Evolutionary conservation across 2,113 vertebrate genomes (phyloP), one percentile per base, ranked within the genome.

Genomic region (Malurus cyaneus): DNA sequence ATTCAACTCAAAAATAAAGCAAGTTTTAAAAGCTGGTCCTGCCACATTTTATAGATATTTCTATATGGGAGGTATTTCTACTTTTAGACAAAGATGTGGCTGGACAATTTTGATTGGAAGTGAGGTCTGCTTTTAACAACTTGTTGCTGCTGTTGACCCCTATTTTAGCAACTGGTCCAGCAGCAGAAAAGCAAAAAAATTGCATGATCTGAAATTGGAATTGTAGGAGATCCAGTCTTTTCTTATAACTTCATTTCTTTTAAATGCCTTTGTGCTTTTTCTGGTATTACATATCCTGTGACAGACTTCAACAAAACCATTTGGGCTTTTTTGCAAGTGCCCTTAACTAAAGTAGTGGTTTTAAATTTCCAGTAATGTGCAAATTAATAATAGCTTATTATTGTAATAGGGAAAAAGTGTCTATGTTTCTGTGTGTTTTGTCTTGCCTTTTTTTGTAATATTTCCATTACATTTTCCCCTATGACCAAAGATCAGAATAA

Each of bases 171-270:
- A 39, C 6, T 20, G 49, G 9, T 54, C 17, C 29, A 15, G 17
- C 76, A 61, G 25, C 9, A 15, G 53, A 67, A 89, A 41, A 67
- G 11, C 10, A 71, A 49, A 57, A 64, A 29, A 57, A 34, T 19
- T 6, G 19, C 19, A 41, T 53, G 16, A 41, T n/a, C 28, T 74
- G 39, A 31, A 39, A 47, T 11, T 47, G 11, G n/a, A 74, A 47
- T 47, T 47, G 31, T n/a, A 67, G 29, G 24, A 47, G 11, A 34
- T 60, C 39, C 16, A n/a, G 29, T 67, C 8, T 23, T 90, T 90
- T 82, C 62, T 69, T 66, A 19, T 67, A 94, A 39, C 44, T 94
- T 92, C 89, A 54, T 90, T 96, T 89, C 74, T 87, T 76, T 54
- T 13, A 23, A 60, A 50, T 83, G 14, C 7, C 5, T 12, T 87